Evolutionary conservation across 35 echinoderm and acorn worm species (phyloP).

Genomic region (Amphiura filiformis): DNA sequence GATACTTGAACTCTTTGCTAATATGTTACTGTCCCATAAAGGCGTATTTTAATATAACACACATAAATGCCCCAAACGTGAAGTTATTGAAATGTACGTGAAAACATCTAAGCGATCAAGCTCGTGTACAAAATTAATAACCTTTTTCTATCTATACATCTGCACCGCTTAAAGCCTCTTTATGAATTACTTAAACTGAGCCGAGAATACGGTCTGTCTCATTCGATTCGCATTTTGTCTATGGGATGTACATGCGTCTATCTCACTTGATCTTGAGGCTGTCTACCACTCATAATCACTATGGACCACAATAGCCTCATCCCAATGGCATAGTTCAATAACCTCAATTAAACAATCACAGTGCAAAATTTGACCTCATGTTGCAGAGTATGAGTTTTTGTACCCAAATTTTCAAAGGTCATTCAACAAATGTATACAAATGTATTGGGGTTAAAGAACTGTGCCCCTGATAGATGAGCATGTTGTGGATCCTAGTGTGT

Average conservation of each 20-base stretch:
- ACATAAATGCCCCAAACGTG: constrained; percentile 10
- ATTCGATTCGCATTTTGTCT: not conserved
- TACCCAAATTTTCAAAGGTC: too few species aligned
- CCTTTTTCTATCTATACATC: constrained; percentile 1
- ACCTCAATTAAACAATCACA: too few species aligned
- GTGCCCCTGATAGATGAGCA: too few species aligned
- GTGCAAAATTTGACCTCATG: too few species aligned
- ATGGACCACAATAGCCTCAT: too few species aligned
- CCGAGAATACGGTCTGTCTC: not conserved
- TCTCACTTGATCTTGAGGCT: not conserved
- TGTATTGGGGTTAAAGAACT: too few species aligned
- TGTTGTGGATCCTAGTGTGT: too few species aligned
- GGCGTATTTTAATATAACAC: constrained; percentile 3
- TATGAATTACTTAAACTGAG: constrained; percentile 6
- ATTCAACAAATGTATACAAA: too few species aligned
- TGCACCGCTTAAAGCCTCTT: not conserved
- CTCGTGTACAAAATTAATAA: constrained; percentile 15
- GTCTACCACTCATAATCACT: constrained; percentile 12
- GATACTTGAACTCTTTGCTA: not conserved
- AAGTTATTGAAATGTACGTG: constrained; percentile 15
- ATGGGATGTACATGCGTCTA: not conserved
- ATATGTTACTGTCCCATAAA: constrained; percentile 3
- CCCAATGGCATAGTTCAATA: too few species aligned
- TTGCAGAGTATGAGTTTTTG: too few species aligned
- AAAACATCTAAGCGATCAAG: not conserved